A percentile compares a stretch with the other conserved stretches of the same genome.
Conservation (phyloP, 2,113 vertebrate species). For the Bujurquina vittata region DNA sequence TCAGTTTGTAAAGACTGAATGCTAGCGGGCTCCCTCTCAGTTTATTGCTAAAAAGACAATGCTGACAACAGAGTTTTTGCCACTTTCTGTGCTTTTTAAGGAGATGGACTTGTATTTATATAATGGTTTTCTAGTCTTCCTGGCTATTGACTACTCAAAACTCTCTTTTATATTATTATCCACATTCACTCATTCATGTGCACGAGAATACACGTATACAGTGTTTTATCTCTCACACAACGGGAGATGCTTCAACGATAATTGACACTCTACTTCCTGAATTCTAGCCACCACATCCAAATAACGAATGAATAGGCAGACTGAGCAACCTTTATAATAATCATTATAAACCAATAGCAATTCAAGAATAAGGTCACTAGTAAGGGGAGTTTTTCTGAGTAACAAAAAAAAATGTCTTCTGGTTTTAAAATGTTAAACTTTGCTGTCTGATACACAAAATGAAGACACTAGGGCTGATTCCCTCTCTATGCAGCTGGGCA, state of each 20-base stretch:
- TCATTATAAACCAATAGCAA: background rate
- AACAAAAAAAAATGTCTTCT: background rate
- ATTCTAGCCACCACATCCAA: background rate
- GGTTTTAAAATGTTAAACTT: background rate
- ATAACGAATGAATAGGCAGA: background rate
- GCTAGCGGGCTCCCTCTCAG: background rate
- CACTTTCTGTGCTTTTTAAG: background rate
- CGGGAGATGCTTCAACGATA: background rate
- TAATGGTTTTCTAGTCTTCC: background rate
- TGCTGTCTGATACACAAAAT: conserved; percentile 5
- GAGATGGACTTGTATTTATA: background rate
- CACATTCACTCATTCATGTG: background rate
- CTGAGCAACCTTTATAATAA: background rate
- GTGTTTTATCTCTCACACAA: background rate
- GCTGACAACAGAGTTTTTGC: background rate
- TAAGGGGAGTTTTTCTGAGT: background rate
- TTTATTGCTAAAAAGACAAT: background rate
- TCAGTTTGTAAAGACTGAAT: conserved; percentile 5
- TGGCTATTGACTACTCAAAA: background rate
- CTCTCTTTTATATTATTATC: background rate
- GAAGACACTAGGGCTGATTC: background rate
- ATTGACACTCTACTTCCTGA: background rate
- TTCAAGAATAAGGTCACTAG: background rate
- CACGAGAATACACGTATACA: background rate
- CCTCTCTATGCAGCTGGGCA: background rate